These are phyloP conservation scores for Sula dactylatra DNA, from an alignment of 2,113 vertebrate species.

Conservation along the genomic window DNA sequence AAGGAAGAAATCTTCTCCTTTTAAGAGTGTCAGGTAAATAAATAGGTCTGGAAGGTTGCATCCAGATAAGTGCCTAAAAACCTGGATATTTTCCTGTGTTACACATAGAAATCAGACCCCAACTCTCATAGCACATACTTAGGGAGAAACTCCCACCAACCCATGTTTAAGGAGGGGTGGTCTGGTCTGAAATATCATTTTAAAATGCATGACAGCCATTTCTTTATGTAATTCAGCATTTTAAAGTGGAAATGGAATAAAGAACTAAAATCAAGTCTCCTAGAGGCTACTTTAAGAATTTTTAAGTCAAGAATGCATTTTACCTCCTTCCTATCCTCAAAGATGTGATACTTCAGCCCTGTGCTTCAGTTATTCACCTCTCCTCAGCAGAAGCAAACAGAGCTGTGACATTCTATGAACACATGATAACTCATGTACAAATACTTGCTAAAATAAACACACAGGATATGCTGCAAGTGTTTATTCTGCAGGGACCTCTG, in stretches of 20 bases:
- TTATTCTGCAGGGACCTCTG: neutral
- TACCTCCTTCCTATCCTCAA: neutral
- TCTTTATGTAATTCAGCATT: neutral
- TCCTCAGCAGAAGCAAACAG: neutral
- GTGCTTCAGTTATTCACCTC: neutral
- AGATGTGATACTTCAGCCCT: neutral
- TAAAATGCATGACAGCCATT: neutral
- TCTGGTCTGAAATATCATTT: neutral
- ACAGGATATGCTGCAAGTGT: neutral
- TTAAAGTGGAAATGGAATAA: neutral
- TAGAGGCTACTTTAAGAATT: neutral
- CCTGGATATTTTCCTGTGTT: neutral
- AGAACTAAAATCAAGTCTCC: neutral
- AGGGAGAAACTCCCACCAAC: rapidly evolving
- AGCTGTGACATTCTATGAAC: neutral
- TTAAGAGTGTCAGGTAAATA: neutral
- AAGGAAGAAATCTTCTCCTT: neutral
- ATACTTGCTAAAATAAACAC: neutral
- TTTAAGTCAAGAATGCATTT: neutral
- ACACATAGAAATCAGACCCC: neutral
- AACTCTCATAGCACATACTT: neutral
- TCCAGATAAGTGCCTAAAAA: neutral
- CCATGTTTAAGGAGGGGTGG: neutral
- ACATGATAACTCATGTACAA: neutral
- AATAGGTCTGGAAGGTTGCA: neutral